Conservation (phyloP, 2,888 invertebrate species). For the Rhagonycha fulva region DNA sequence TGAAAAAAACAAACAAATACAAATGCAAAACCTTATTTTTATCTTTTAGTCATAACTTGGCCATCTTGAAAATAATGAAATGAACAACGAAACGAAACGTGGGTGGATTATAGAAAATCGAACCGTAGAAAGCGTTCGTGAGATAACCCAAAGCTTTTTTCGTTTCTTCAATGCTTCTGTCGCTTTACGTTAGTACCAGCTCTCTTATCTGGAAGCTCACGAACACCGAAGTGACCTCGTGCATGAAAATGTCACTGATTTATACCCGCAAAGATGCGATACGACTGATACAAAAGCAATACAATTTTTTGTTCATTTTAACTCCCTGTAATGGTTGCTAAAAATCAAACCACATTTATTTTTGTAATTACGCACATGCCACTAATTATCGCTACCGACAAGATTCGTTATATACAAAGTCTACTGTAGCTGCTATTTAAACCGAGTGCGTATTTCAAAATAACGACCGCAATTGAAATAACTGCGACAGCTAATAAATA, state of each 20-base stretch:
- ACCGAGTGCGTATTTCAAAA: background rate
- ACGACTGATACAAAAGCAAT: slow-evolving; percentile 13
- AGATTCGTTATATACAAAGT: background rate
- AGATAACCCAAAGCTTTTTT: slow-evolving; percentile 39
- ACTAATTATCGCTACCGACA: background rate
- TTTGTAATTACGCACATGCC: background rate
- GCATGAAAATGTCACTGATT: slow-evolving; percentile 48
- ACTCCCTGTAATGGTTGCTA: background rate
- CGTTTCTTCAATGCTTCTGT: slow-evolving; percentile 41
- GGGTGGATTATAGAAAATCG: background rate
- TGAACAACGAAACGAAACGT: slow-evolving; percentile 5
- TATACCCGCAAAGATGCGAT: slow-evolving; percentile 34
- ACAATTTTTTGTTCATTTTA: slow-evolving; percentile 2
- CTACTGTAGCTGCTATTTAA: background rate
- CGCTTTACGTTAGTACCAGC: slow-evolving; percentile 43
- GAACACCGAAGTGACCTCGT: slow-evolving; percentile 44
- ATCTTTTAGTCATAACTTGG: background rate
- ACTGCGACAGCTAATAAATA: background rate
- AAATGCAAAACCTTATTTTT: background rate
- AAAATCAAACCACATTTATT: background rate
- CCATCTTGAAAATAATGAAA: slow-evolving; percentile 5
- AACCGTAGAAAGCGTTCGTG: slow-evolving; percentile 37
- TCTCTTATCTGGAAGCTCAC: slow-evolving; percentile 46
- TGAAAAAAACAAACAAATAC: slow-evolving; percentile 14
- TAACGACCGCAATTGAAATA: background rate